Conservation (phyloP, 2,888 invertebrate species). For the Callyntrura sp. region DNA sequence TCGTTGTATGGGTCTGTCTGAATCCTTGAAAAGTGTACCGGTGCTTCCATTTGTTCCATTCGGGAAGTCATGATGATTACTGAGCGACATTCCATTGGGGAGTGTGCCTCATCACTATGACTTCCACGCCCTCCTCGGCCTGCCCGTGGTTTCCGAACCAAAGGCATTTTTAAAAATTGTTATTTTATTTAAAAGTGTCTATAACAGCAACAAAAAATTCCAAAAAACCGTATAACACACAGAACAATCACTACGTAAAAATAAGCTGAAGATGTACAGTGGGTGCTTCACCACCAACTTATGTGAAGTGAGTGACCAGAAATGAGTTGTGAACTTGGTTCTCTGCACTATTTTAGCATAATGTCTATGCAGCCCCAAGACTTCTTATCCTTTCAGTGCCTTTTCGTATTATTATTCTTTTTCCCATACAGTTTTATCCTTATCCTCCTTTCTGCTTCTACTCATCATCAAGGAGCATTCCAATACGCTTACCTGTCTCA, state of each 20-base stretch:
- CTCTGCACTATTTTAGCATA: constrained; percentile 70
- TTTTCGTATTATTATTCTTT: constrained; percentile 18
- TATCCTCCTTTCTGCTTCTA: constrained; percentile 47
- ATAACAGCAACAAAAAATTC: constrained; percentile 29
- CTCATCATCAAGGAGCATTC: constrained; percentile 47
- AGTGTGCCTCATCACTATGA: constrained; percentile 85
- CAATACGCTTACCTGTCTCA: constrained; percentile 45
- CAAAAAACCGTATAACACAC: constrained; percentile 58
- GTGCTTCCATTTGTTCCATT: constrained; percentile 81
- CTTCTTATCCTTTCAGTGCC: constrained; percentile 61
- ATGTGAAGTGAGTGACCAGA: constrained; percentile 79
- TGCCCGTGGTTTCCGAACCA: constrained; percentile 82
- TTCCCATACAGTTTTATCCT: constrained; percentile 43
- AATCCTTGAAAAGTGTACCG: constrained; percentile 83
- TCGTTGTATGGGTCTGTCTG: constrained; percentile 82
- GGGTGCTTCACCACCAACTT: constrained; percentile 77
- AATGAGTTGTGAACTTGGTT: constrained; percentile 76
- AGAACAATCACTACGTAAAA: constrained; percentile 67
- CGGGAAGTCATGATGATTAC: constrained; percentile 84
- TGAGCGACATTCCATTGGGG: constrained; percentile 86
- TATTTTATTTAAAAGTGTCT: constrained; percentile 26
- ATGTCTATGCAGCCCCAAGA: constrained; percentile 51
- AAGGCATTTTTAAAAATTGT: constrained; percentile 80
- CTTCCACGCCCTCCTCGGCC: constrained; percentile 82
- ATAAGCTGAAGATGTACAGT: constrained; percentile 67